Percentiles rank a stretch among this genome's conserved stretches.
Evolutionary conservation across 2,888 invertebrate genomes (phyloP).

Genomic region (Ochropleura leucogaster): DNA sequence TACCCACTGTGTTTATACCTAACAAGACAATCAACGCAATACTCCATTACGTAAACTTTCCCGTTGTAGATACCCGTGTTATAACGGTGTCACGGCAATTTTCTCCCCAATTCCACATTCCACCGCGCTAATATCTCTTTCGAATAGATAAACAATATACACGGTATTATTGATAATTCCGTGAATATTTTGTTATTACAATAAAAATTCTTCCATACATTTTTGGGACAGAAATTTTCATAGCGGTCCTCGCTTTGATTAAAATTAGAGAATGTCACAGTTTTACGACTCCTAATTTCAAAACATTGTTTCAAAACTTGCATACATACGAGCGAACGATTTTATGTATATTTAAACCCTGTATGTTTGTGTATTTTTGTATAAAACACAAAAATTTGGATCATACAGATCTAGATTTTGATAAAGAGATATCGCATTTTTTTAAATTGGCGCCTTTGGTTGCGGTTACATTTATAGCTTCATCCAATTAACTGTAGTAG

Average conservation of each 20-base stretch:
- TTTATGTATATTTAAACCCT: not conserved
- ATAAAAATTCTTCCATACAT: conserved; percentile 55
- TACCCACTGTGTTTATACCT: not conserved
- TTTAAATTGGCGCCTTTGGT: not conserved
- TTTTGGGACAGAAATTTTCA: conserved; percentile 46
- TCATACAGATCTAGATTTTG: not conserved
- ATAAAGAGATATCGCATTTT: not conserved
- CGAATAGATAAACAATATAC: conserved; percentile 51
- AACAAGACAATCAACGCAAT: not conserved
- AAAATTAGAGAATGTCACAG: conserved; percentile 34
- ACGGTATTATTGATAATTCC: conserved; percentile 55
- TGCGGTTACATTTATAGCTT: not conserved
- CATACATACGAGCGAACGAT: not conserved
- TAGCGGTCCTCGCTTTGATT: conserved; percentile 33
- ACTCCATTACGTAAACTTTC: not conserved
- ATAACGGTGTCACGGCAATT: conserved; percentile 35
- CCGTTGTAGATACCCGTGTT: conserved; percentile 3
- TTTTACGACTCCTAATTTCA: conserved; percentile 17
- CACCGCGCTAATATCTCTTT: conserved; percentile 48
- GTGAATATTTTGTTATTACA: conserved; percentile 48
- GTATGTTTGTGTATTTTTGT: not conserved
- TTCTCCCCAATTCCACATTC: conserved; percentile 41
- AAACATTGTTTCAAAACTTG: conserved; percentile 14
- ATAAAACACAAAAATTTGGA: too few species aligned
- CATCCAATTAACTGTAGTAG: too few species aligned